phyloP scores from a whole-genome alignment of 64 coral and sea anemone species.

The Platygyra sinensis region DNA sequence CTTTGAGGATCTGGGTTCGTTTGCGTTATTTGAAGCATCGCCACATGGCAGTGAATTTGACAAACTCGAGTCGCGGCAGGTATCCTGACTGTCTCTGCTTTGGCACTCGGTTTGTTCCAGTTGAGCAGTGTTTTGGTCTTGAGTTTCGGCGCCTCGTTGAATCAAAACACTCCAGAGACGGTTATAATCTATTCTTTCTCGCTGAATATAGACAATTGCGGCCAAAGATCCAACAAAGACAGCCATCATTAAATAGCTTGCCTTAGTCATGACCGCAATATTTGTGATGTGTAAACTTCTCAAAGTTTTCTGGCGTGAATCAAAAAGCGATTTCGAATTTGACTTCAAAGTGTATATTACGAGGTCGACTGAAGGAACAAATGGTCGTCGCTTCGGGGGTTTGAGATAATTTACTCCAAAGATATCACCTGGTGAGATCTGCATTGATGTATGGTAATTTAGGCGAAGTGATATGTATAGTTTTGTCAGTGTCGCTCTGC shows the following conservation, averaged over 20 bases:
- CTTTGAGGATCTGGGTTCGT: neutral
- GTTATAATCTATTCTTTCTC: too few species aligned
- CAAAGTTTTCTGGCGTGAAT: too few species aligned
- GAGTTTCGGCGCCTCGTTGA: neutral
- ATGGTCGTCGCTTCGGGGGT: neutral
- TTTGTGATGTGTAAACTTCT: too few species aligned
- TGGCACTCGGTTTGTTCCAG: neutral
- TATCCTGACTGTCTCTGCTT: neutral
- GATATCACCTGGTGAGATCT: neutral
- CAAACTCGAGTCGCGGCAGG: neutral
- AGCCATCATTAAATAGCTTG: too few species aligned
- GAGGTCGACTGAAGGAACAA: neutral
- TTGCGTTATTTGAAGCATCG: neutral
- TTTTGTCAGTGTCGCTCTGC: too few species aligned
- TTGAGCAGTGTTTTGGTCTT: neutral
- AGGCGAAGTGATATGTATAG: too few species aligned
- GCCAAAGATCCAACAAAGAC: too few species aligned
- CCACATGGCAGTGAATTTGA: neutral
- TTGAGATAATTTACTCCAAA: neutral
- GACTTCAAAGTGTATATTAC: too few species aligned
- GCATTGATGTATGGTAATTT: too few species aligned
- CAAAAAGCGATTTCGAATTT: too few species aligned
- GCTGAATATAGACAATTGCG: too few species aligned
- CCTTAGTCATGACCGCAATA: too few species aligned
- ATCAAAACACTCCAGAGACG: neutral